Evolutionary conservation across 2,113 vertebrate species (phyloP), one percentile per base, ranked within the genome.

Genomic region (Silurus asotus): DNA sequence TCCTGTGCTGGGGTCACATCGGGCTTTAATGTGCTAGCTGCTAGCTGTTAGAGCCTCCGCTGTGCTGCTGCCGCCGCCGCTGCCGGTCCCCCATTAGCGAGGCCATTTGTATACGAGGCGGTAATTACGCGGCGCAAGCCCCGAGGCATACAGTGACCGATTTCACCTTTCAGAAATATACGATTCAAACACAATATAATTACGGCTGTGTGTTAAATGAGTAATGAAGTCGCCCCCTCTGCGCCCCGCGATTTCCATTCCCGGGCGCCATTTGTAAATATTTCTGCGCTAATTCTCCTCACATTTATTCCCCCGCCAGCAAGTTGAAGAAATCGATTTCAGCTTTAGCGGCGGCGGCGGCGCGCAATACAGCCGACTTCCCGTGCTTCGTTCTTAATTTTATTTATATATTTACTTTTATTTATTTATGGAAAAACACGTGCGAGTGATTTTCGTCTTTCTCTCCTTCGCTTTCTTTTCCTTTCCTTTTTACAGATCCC

Each of bases 101-200:
- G 94, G 94, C 94, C 94, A 95, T 94, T 94, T 95, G 94, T 96
- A 95, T 95, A 95, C 94, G 91, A 93, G 92, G 91, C 91, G 93
- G 94, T 96, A 96, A 96, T 96, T 95, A 95, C 93, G 93, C 93
- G 37, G 81, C 92, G 89, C 83, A 77, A 84, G 91, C 93, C 94
- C 94, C 89, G 85, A 91, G 94, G 93, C 93, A 91, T 91, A 90
- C 84, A 89, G 92, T 91, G 87, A 89, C 85, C 84, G 88, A 88
- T 90, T 90, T 92, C 91, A 90, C 79, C 58, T 90, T 87, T 89
- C 93, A 92, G 92, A 94, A 93, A 93, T 91, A 92, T 91, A 92
- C 91, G 91, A 95, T 94, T 92, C 90, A 92, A 92, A 94, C 93
- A 93, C 93, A 94, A 92, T 90, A 94, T 94, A 91, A 95, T 93